A percentile compares a stretch with the other conserved stretches of the same genome.
These are phyloP conservation scores for Siniperca chuatsi DNA, from an alignment of 2,113 vertebrate species.

Conservation along the genomic window DNA sequence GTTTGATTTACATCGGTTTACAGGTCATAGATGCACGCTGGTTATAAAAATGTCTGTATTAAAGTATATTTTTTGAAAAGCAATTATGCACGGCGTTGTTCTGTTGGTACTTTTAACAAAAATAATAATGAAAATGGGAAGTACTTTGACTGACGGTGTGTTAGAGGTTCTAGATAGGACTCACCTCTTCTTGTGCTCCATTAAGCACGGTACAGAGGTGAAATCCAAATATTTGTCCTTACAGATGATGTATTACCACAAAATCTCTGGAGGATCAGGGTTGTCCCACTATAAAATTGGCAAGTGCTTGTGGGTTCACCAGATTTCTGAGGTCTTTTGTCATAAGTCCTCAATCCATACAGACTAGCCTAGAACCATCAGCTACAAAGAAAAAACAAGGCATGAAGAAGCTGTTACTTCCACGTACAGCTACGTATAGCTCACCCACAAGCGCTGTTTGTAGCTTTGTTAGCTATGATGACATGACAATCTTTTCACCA, in stretches of 20 bases:
- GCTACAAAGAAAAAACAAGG: too few relatives aligned
- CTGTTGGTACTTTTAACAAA: constrained; percentile 1
- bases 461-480: too few relatives aligned
- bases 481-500: too few relatives aligned
- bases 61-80: constrained; percentile 73
- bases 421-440: too few relatives aligned
- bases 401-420: too few relatives aligned
- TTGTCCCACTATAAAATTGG: background rate
- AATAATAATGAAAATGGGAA: background rate
- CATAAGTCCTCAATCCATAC: background rate
- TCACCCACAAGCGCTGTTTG: too few relatives aligned
- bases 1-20: constrained; percentile 37
- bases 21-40: constrained; percentile 64
- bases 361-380: background rate
- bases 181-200: constrained; percentile 3
- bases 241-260: background rate
- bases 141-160: constrained; percentile 2
- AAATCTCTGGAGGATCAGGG: background rate
- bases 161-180: background rate
- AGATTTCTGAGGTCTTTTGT: constrained; percentile 5
- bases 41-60: constrained; percentile 66
- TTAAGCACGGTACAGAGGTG: background rate
- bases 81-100: constrained; percentile 5
- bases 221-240: background rate
- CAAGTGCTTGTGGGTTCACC: constrained; percentile 1